Evolutionary conservation across 2,113 vertebrate genomes (phyloP).

Genomic region (Malurus elegans): DNA sequence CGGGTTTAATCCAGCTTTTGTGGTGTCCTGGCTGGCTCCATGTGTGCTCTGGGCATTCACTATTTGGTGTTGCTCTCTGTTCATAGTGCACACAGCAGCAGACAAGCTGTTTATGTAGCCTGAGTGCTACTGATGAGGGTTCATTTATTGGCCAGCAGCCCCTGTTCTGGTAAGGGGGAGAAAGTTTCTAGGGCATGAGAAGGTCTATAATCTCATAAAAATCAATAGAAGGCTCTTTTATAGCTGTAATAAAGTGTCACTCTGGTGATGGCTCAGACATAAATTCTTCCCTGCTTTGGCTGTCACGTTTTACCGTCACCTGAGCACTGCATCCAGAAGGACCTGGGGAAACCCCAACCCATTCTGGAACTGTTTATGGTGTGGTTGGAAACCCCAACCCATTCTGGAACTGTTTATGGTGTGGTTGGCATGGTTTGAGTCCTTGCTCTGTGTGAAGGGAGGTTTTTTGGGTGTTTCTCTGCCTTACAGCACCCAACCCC

Average conservation of each 20-base stretch:
- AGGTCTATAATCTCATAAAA: neutral
- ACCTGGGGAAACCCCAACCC: too few species aligned
- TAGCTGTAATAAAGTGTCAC: neutral
- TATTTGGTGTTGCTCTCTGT: too few species aligned
- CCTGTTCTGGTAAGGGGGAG: neutral
- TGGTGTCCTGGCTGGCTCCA: neutral
- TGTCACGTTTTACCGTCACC: neutral
- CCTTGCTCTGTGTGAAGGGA: neutral
- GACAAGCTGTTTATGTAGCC: neutral
- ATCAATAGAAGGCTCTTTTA: neutral
- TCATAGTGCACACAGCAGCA: neutral
- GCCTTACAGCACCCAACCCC: fast-evolving
- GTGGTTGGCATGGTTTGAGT: neutral
- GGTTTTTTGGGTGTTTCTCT: neutral
- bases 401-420: neutral
- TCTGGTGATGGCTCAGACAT: neutral
- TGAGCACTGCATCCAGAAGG: neutral
- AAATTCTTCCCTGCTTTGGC: neutral
- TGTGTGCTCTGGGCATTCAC: neutral
- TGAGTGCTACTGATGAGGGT: neutral
- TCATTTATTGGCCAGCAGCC: neutral
- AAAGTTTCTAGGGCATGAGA: neutral
- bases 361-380: fast-evolving
- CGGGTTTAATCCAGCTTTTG: neutral
- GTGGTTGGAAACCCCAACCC: neutral